Conservation (phyloP, 2,797 vertebrate species). For the Muscicapa comitata region DNA sequence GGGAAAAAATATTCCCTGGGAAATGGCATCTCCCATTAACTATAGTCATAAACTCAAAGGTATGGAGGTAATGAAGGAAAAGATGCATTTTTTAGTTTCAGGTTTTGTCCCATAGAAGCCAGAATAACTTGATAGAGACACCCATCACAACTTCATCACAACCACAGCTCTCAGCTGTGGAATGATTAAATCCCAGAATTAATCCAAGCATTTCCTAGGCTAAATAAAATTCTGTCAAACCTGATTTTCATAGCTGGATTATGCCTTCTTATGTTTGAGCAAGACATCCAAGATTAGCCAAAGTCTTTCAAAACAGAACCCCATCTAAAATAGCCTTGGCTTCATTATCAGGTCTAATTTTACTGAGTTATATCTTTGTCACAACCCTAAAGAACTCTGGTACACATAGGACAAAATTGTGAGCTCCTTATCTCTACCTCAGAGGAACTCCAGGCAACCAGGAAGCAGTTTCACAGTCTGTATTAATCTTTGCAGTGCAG, state of each 20-base stretch:
- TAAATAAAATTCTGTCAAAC: background rate
- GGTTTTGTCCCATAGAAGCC: background rate
- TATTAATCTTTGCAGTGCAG: background rate
- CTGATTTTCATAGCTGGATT: background rate
- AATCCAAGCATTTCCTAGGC: background rate
- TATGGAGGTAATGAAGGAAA: background rate
- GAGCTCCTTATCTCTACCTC: background rate
- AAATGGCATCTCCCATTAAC: background rate
- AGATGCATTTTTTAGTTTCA: background rate
- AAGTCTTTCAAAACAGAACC: background rate
- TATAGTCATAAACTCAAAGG: background rate
- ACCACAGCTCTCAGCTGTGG: background rate
- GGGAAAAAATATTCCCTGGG: background rate
- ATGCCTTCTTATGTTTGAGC: background rate
- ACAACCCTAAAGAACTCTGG: background rate
- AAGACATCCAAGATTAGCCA: background rate
- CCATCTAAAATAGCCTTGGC: background rate
- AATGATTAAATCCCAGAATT: constrained; percentile 9
- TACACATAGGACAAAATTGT: background rate
- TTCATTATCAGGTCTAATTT: background rate
- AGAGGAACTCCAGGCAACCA: background rate
- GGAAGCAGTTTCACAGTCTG: background rate
- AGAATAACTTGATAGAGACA: background rate
- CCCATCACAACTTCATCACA: background rate
- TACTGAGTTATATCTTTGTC: background rate